A percentile compares a stretch with the other conserved stretches of the same genome.
Evolutionary conservation across 2,888 invertebrate species (phyloP).

Genomic region (Copidosoma aretas): DNA sequence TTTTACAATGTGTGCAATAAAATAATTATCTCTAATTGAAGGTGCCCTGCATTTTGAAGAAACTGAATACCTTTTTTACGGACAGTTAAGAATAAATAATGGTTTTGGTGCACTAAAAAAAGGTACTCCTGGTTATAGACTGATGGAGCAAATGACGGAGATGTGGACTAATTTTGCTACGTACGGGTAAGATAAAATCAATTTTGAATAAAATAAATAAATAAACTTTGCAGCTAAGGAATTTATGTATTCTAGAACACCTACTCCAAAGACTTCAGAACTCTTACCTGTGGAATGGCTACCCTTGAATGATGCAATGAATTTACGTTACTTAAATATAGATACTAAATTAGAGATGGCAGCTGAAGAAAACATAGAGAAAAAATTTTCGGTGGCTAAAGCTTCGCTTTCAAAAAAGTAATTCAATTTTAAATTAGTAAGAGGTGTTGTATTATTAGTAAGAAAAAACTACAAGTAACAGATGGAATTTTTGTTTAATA

Average conservation of each 20-base stretch:
- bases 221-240: not conserved
- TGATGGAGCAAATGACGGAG: constrained; percentile 60
- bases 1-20: not conserved
- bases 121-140: constrained; percentile 46
- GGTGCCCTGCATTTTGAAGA: constrained; percentile 66
- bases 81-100: constrained; percentile 33
- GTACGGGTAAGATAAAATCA: constrained; percentile 57
- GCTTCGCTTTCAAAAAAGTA: not conserved
- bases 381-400: constrained; percentile 11
- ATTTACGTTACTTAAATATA: constrained; percentile 51
- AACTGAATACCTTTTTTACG: constrained; percentile 63
- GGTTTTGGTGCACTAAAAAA: constrained; percentile 28
- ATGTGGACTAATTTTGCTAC: constrained; percentile 65
- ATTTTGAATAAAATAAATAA: not conserved
- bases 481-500: too few species aligned
- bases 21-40: constrained; percentile 23
- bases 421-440: too few species aligned
- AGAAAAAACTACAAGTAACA: too few species aligned
- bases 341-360: constrained; percentile 47
- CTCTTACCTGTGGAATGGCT: constrained; percentile 49
- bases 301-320: constrained; percentile 44
- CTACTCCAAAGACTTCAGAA: constrained; percentile 48
- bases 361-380: constrained; percentile 38
- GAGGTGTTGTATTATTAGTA: too few species aligned
- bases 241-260: constrained; percentile 47